Conservation (phyloP, 2,797 vertebrate species). For the Staurois parvus region DNA sequence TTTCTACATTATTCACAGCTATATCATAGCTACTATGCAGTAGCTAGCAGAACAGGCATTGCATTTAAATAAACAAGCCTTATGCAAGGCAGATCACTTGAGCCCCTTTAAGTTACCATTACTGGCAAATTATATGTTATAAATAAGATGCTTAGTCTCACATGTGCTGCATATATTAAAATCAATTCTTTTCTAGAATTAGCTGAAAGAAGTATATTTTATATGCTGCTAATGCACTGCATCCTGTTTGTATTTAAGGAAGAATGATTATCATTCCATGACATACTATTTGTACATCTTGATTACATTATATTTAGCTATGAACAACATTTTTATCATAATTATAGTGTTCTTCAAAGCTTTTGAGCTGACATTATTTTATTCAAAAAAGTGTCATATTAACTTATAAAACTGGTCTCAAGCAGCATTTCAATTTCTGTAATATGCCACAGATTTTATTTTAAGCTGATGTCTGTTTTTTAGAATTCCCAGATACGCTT, state of each 20-base stretch:
- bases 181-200: constrained; percentile 55
- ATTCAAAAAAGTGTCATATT: constrained; percentile 81
- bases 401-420: constrained; percentile 69
- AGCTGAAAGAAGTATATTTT: constrained; percentile 67
- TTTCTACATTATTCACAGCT: not conserved
- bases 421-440: constrained; percentile 47
- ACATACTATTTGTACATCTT: constrained; percentile 87
- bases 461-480: constrained; percentile 4
- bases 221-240: constrained; percentile 77
- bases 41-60: constrained; percentile 5
- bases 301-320: constrained; percentile 88
- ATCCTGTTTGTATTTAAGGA: constrained; percentile 80
- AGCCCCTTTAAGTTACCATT: constrained; percentile 51
- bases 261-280: constrained; percentile 85
- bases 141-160: constrained; percentile 47
- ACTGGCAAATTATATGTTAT: constrained; percentile 57
- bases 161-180: constrained; percentile 56
- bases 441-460: constrained; percentile 23
- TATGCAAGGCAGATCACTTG: constrained; percentile 39
- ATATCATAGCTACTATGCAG: not conserved
- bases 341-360: constrained; percentile 86
- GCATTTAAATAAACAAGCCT: constrained; percentile 44
- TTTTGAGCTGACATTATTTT: constrained; percentile 84
- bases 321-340: constrained; percentile 88
- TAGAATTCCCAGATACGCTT: constrained; percentile 1